Evolutionary conservation across 2,113 vertebrate species (phyloP), one percentile per base, ranked within the genome.

Genomic region (Tetrax tetrax): DNA sequence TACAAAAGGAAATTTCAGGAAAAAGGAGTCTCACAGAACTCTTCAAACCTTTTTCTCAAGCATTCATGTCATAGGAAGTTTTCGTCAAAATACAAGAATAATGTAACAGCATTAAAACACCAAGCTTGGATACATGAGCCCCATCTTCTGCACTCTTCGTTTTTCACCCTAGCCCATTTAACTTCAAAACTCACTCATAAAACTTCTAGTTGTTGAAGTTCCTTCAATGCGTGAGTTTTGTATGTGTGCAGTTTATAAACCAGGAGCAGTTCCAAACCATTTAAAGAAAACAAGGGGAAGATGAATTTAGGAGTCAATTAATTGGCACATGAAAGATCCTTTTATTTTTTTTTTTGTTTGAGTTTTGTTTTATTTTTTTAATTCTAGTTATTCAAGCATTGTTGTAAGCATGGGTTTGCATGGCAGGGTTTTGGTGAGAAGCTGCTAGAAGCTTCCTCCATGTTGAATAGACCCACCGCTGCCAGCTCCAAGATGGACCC

Each of bases 401-500:
- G 7, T 43, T 51, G 15, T 29, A 27, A 2, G n/a, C n/a, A n/a
- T 29, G 16, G 7, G 6, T 47, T 80, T 74, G 9, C 7, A 2
- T 14, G 9, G 12, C 8, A 60, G 38, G 10, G 10, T 43, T 43
- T 43, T 43, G 41, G 1, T 48, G 5, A 66, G 53, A 80, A 60
- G 20, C 9, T 60, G 15, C 6, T 14, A 19, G 37, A 31, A 71
- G 23, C 37, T 43, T 66, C 38, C 28, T 20, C 14, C 4, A 4
- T 38, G 33, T 37, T 4, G 2, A 0, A 19, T 6, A 63, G 5
- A 41, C 11, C 29, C 19, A 41, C 29, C 25, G 19, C 13, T 70
- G 24, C 17, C 1, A 1, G 16, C 22, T 56, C 41, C 33, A 85
- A 47, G 59, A 38, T 0, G 0, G 27, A 51, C 6, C 6, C 0